phyloP scores from a whole-genome alignment of 2,888 invertebrate species.

The Melanargia galathea region DNA sequence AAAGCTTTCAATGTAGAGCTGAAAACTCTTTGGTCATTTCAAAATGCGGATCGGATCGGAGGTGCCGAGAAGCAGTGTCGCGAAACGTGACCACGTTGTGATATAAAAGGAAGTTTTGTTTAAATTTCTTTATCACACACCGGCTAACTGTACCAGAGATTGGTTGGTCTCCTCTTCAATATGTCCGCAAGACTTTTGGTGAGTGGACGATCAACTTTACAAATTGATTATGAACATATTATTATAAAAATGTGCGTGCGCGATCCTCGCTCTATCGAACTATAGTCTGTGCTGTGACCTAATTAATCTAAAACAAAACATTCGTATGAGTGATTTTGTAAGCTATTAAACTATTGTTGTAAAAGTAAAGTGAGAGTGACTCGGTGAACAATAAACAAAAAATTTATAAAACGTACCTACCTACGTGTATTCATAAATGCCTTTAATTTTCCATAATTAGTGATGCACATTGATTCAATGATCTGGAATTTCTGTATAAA shows the following conservation, averaged over 20 bases:
- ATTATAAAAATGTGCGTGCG: constrained; percentile 8
- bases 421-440: constrained; percentile 1
- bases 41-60: constrained; percentile 52
- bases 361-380: constrained; percentile 10
- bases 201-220: constrained; percentile 51
- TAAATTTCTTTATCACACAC: constrained; percentile 79
- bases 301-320: not conserved
- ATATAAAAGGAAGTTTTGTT: constrained; percentile 81
- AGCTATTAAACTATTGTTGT: not conserved
- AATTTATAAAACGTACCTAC: not conserved
- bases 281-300: not conserved
- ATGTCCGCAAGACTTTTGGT: constrained; percentile 80
- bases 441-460: not conserved
- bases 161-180: constrained; percentile 65
- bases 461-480: constrained; percentile 12
- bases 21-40: not conserved
- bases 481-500: constrained; percentile 11
- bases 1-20: constrained; percentile 12
- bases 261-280: not conserved
- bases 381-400: constrained; percentile 9
- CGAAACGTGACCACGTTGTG: constrained; percentile 79
- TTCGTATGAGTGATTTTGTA: not conserved
- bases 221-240: constrained; percentile 14
- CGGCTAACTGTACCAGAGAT: constrained; percentile 63
- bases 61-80: constrained; percentile 71